Evolutionary conservation across 2,888 invertebrate genomes (phyloP), one percentile per base, ranked within the genome.

Genomic region (Fabriciana adippe): DNA sequence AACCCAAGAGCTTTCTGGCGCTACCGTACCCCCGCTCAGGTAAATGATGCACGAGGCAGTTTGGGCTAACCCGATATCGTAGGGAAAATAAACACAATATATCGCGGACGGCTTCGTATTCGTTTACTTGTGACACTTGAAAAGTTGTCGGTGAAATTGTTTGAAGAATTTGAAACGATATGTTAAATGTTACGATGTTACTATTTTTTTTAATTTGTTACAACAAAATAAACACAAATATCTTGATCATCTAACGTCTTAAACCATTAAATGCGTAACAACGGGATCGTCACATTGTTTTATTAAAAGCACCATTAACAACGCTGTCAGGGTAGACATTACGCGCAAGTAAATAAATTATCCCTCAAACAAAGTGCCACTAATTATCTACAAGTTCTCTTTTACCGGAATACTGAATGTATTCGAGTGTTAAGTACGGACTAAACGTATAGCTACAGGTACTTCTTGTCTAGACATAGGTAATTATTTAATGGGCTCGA

Each of bases 11-110:
- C 92, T 88, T 91, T 92, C 90, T 82, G 87, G 89, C 85, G 90
- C 88, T 89, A 89, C 91, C 88, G 86, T 83, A 87, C 82, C 83
- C 88, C 88, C 77, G 81, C 81, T 71, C 86, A 92, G 92, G 92
- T 92, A 92, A 92, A 90, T 92, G 88, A 89, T 86, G 88, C 92
- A 90, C 89, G 92, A 90, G 89, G 88, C 90, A 88, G 92, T 90
- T 90, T 87, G 85, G 76, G 74, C 76, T 74, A 64, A 67, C 57
- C 62, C 65, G 45, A 65, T 62, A 63, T 51, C 26, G 14, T 51
- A 50, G 31, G 56, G 50, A 47, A 31, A 48, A 11, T 47, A 57
- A 57, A 21, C 1, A 45, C 18, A 47, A 57, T 15, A n/a, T 8
- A 11, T 57, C 26, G 26, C 26, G 35, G 35, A 11, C 11, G 35